Evolutionary conservation across 2,888 invertebrate genomes (phyloP).

Genomic region (Stramonita haemastoma): DNA sequence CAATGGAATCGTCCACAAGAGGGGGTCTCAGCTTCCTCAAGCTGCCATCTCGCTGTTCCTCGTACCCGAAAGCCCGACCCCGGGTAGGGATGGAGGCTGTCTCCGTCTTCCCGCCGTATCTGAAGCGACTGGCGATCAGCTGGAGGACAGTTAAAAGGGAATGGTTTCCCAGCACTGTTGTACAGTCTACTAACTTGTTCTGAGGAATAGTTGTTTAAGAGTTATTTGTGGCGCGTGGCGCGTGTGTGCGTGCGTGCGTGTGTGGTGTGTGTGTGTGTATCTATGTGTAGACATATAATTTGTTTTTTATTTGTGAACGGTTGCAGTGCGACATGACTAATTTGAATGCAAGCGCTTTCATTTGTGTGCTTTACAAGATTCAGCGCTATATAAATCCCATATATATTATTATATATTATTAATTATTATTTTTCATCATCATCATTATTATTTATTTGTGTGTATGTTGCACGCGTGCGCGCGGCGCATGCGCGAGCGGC

Average conservation of each 20-base stretch:
- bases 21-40: constrained; percentile 76
- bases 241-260: background rate
- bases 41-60: constrained; percentile 76
- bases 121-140: constrained; percentile 69
- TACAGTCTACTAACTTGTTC: too few species aligned
- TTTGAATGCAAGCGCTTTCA: too few species aligned
- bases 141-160: constrained; percentile 45
- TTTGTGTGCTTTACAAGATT: too few species aligned
- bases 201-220: background rate
- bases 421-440: too few species aligned
- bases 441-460: background rate
- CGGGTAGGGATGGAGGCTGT: constrained; percentile 77
- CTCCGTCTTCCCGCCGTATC: constrained; percentile 74
- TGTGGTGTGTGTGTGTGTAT: background rate
- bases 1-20: constrained; percentile 71
- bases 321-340: too few species aligned
- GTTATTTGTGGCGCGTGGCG: background rate
- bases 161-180: background rate
- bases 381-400: too few species aligned
- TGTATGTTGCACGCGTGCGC: background rate
- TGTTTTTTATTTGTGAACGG: too few species aligned
- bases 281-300: too few species aligned
- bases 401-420: too few species aligned
- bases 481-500: too few species aligned
- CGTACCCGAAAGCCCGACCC: constrained; percentile 77